Evolutionary conservation across 2,888 invertebrate genomes (phyloP).

Genomic region (Drosophila ochracea): DNA sequence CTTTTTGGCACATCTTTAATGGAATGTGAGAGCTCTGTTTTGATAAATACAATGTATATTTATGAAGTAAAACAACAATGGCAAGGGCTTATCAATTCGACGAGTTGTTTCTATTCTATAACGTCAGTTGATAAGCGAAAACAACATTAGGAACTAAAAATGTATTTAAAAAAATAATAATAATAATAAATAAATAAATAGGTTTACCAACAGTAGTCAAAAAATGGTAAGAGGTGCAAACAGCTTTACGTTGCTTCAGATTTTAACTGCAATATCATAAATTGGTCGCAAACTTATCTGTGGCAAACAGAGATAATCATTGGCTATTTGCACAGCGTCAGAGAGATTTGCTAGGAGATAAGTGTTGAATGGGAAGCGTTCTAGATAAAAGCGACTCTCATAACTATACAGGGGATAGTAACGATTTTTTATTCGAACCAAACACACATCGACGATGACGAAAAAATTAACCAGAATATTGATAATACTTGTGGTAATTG

Average conservation of each 20-base stretch:
- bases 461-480: conserved; percentile 82
- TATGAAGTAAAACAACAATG: not conserved
- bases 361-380: conserved; percentile 47
- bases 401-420: conserved; percentile 73
- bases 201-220: conserved; percentile 31
- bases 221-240: conserved; percentile 21
- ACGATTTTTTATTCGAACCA: conserved; percentile 83
- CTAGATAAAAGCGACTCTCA: conserved; percentile 77
- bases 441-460: conserved; percentile 82
- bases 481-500: conserved; percentile 84
- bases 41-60: not conserved
- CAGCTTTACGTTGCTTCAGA: conserved; percentile 24
- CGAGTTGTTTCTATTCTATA: conserved; percentile 18
- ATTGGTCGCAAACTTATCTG: conserved; percentile 67
- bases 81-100: conserved; percentile 6
- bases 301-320: conserved; percentile 52
- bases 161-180: not conserved
- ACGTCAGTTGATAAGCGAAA: conserved; percentile 29
- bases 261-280: conserved; percentile 78
- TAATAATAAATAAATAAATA: conserved; percentile 29
- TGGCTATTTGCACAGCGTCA: conserved; percentile 63
- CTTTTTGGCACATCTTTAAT: not conserved
- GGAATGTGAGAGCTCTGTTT: not conserved
- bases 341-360: conserved; percentile 48
- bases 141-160: not conserved